Conservation (phyloP, 2,888 invertebrate genomes). For the Anoplius nigerrimus region DNA sequence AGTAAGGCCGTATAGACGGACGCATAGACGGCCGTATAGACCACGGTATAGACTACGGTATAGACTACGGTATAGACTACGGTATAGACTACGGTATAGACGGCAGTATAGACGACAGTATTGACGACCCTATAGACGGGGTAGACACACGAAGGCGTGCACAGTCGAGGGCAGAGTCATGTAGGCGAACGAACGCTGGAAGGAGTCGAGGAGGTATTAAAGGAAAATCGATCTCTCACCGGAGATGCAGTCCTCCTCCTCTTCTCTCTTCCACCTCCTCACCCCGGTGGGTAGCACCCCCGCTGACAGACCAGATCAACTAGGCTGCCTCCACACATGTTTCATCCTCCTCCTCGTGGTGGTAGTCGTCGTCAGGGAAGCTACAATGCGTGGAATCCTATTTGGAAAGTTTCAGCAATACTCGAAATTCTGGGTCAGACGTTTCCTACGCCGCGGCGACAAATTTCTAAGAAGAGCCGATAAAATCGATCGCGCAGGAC, state of each 20-base stretch:
- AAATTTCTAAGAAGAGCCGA: constrained; percentile 39
- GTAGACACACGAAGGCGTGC: no score
- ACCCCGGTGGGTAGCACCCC: constrained; percentile 6
- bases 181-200: background rate
- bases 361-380: background rate
- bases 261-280: background rate
- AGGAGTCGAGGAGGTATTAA: constrained; percentile 36
- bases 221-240: constrained; percentile 49
- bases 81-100: no score
- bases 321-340: background rate
- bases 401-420: constrained; percentile 48
- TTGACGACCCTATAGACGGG: no score
- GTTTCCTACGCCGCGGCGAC: constrained; percentile 26
- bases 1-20: no score
- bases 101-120: no score
- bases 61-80: no score
- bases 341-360: background rate
- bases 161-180: background rate
- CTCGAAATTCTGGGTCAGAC: constrained; percentile 48
- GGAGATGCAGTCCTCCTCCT: constrained; percentile 13
- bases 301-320: constrained; percentile 8
- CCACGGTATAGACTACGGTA: no score
- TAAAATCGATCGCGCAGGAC: constrained; percentile 29
- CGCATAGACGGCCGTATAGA: no score
- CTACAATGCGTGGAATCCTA: constrained; percentile 46